Percentiles rank a stretch among this genome's conserved stretches.
These are phyloP conservation scores for Carpatolechia fugitivella DNA, from an alignment of 2,888 invertebrate species.

Conservation along the genomic window DNA sequence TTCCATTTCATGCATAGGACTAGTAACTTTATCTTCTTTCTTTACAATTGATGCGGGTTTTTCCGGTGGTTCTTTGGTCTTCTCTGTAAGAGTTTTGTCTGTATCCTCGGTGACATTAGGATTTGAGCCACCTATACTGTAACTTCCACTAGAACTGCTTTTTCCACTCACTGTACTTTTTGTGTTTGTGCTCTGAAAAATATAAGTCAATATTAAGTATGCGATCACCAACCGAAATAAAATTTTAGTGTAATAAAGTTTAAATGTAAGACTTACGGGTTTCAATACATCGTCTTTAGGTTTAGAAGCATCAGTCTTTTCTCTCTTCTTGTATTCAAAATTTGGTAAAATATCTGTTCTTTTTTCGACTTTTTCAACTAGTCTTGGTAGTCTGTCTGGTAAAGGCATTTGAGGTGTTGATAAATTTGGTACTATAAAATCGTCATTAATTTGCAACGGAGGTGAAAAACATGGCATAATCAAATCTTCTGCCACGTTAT, in stretches of 20 bases:
- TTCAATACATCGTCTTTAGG: slow-evolving; percentile 54
- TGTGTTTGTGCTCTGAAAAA: slow-evolving; percentile 38
- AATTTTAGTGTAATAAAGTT: not conserved
- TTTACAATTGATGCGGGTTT: slow-evolving; percentile 37
- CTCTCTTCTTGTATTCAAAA: slow-evolving; percentile 60
- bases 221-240: not conserved
- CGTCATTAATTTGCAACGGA: slow-evolving; percentile 74
- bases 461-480: slow-evolving; percentile 81
- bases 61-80: slow-evolving; percentile 46
- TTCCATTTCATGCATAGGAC: slow-evolving; percentile 46
- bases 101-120: slow-evolving; percentile 62
- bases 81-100: slow-evolving; percentile 51
- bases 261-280: slow-evolving; percentile 32
- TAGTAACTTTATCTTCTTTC: slow-evolving; percentile 46
- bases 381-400: slow-evolving; percentile 56
- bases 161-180: slow-evolving; percentile 67
- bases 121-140: slow-evolving; percentile 72
- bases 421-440: slow-evolving; percentile 68
- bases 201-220: no score
- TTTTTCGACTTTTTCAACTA: slow-evolving; percentile 64
- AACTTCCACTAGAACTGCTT: slow-evolving; percentile 75
- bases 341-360: slow-evolving; percentile 61
- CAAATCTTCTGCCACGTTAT: slow-evolving; percentile 82
- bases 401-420: slow-evolving; percentile 70
- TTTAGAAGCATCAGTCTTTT: slow-evolving; percentile 70